These are phyloP conservation scores for Pygocentrus nattereri DNA, from an alignment of 2,797 vertebrate species.

Conservation along the genomic window DNA sequence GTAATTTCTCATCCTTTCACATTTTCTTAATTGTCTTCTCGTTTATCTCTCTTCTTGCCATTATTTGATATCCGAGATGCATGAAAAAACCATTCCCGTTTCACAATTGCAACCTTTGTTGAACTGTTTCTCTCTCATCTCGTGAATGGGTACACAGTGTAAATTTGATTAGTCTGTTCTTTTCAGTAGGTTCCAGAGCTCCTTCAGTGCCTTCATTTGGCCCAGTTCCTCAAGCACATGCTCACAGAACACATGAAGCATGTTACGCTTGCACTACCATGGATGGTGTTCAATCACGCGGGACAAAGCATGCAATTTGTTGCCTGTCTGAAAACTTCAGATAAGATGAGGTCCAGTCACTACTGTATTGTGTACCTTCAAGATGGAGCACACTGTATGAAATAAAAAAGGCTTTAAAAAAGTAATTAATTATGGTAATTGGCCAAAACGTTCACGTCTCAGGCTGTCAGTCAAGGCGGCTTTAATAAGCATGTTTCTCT, in stretches of 20 bases:
- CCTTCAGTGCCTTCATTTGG: not conserved
- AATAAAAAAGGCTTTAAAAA: conserved; percentile 32
- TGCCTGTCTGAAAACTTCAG: conserved; percentile 33
- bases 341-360: conserved; percentile 40
- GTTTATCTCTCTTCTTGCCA: conserved; percentile 1
- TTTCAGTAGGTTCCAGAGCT: not conserved
- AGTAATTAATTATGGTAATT: conserved; percentile 34
- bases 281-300: conserved; percentile 40
- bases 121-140: not conserved
- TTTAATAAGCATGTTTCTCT: conserved; percentile 25
- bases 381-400: conserved; percentile 18
- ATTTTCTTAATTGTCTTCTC: conserved; percentile 2
- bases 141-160: not conserved
- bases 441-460: not conserved
- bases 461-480: conserved; percentile 25
- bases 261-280: conserved; percentile 30
- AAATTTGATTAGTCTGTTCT: not conserved
- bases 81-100: conserved; percentile 6
- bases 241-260: conserved; percentile 6
- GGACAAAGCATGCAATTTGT: conserved; percentile 41
- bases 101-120: conserved; percentile 19
- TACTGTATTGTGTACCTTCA: conserved; percentile 20
- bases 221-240: conserved; percentile 5
- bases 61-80: conserved; percentile 13
- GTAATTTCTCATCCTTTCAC: not conserved